Evolutionary conservation across 2,113 vertebrate species (phyloP).

Genomic region (Dipodomys merriami): DNA sequence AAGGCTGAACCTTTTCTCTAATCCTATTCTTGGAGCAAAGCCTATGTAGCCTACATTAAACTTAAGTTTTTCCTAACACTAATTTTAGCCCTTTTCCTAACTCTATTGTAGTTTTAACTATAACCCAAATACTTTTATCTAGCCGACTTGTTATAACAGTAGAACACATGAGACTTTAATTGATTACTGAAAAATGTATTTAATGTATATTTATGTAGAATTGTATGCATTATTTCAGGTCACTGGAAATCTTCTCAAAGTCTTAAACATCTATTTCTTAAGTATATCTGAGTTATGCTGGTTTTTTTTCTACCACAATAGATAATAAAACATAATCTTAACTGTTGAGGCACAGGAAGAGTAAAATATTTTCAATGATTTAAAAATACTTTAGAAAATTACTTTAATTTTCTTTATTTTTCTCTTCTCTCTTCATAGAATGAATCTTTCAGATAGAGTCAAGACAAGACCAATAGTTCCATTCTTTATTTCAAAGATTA

Average conservation of each 20-base stretch:
- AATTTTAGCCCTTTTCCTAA: too few relatives aligned
- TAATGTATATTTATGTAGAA: slow-evolving; percentile 18
- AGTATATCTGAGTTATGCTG: background rate
- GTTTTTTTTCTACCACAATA: slow-evolving; percentile 38
- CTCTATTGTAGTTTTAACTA: too few relatives aligned
- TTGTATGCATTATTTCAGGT: background rate
- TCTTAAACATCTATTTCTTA: background rate
- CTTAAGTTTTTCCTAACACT: too few relatives aligned
- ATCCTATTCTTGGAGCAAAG: too few relatives aligned
- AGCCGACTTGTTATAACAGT: background rate
- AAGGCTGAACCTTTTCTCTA: too few relatives aligned
- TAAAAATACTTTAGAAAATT: slow-evolving; percentile 52
- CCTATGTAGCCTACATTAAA: too few relatives aligned
- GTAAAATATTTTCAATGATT: slow-evolving; percentile 62
- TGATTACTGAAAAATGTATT: background rate
- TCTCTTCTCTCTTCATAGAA: background rate
- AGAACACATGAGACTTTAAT: background rate
- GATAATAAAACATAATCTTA: slow-evolving; percentile 26
- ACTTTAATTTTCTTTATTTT: slow-evolving; percentile 50
- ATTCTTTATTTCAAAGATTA: slow-evolving; percentile 56
- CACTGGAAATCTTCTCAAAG: slow-evolving; percentile 16
- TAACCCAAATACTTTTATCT: background rate
- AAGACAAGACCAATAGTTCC: slow-evolving; percentile 22
- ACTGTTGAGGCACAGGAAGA: slow-evolving; percentile 25
- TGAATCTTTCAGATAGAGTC: slow-evolving; percentile 60